These are phyloP conservation scores for Panulirus ornatus DNA, from an alignment of 1,140 invertebrate species.

Conservation along the genomic window DNA sequence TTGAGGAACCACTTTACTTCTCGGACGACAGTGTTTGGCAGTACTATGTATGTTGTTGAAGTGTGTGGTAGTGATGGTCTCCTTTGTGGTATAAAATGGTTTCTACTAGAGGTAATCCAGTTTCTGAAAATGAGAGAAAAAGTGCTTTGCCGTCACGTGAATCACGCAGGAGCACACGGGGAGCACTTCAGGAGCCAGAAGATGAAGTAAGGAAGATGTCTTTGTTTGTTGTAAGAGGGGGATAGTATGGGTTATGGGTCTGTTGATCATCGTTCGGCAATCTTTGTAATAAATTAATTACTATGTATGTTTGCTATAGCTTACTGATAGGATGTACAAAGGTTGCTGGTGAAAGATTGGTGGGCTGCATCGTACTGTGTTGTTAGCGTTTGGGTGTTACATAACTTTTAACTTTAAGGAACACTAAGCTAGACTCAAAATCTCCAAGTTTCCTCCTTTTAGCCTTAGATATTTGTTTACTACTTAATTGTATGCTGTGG, in stretches of 20 bases:
- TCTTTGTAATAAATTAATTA: no score
- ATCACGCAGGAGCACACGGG: conserved; percentile 33
- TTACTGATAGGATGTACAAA: no score
- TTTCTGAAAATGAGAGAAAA: conserved; percentile 32
- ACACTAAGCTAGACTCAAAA: no score
- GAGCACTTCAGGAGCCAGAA: conserved; percentile 58
- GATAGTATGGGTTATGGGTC: not conserved
- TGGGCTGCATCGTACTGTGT: no score
- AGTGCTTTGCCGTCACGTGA: conserved; percentile 42
- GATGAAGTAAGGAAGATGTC: conserved; percentile 30
- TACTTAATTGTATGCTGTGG: no score
- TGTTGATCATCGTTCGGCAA: no score
- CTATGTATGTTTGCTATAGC: no score
- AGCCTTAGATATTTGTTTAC: no score
- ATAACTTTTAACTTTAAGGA: no score
- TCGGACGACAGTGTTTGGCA: not conserved
- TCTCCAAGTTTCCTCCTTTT: no score
- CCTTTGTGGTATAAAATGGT: conserved; percentile 39
- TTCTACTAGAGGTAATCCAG: conserved; percentile 49
- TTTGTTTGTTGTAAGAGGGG: conserved; percentile 32
- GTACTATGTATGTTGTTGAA: conserved; percentile 19
- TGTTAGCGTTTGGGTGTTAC: no score
- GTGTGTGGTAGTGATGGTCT: conserved; percentile 21
- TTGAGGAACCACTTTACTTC: not conserved
- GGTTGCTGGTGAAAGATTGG: no score